Conservation (phyloP, 2,113 vertebrate species). For the Mormoops blainvillei region DNA sequence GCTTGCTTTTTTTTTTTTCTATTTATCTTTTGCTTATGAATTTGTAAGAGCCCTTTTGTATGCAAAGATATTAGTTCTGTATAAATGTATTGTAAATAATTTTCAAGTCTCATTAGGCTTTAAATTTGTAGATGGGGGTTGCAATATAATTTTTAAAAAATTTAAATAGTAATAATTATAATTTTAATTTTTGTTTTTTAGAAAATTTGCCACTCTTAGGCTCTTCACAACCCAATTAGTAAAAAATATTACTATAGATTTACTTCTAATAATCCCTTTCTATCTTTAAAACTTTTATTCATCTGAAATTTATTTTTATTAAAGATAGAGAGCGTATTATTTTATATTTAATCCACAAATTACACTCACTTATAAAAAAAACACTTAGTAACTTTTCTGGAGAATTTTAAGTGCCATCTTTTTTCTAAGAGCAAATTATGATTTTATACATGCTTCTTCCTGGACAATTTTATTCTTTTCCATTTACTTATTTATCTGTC, state of each 20-base stretch:
- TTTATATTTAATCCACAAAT: background rate
- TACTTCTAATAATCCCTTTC: background rate
- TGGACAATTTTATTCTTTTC: background rate
- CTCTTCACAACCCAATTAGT: background rate
- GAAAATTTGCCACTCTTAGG: background rate
- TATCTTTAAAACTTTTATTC: background rate
- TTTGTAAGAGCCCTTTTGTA: background rate
- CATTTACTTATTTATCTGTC: background rate
- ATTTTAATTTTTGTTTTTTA: background rate
- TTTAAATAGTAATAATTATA: background rate
- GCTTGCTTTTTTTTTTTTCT: too few species aligned
- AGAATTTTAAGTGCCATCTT: background rate
- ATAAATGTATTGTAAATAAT: background rate
- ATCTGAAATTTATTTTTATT: slow-evolving; percentile 7
- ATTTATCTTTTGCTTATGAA: background rate
- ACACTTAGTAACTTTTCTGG: background rate
- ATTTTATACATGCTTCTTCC: background rate
- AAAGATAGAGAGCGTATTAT: background rate
- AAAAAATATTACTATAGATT: background rate
- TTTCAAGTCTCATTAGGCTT: background rate
- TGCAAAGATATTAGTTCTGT: background rate
- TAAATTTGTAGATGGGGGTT: background rate
- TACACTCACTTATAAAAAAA: background rate
- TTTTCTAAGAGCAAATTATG: background rate
- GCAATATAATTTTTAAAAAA: background rate